phyloP scores from a whole-genome alignment of 2,113 vertebrate species.

The Climacteris rufus region DNA sequence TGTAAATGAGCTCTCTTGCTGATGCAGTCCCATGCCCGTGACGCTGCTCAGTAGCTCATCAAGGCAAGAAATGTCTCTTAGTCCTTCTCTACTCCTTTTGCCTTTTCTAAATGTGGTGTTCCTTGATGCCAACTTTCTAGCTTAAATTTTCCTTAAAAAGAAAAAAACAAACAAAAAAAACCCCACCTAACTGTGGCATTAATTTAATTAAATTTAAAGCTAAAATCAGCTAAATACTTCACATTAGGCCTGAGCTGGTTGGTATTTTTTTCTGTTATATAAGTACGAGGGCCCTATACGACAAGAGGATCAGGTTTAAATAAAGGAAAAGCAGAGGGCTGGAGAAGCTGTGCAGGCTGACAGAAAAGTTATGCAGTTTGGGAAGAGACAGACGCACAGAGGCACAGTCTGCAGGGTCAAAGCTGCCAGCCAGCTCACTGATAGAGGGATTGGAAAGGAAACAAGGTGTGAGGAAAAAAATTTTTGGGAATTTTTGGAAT shows the following conservation, averaged over 20 bases:
- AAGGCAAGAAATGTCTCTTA: neutral
- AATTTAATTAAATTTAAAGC: neutral
- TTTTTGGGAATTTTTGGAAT: no score
- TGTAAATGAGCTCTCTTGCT: neutral
- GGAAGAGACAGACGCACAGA: neutral
- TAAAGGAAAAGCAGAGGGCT: neutral
- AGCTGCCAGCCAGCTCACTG: neutral
- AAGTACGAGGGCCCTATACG: neutral
- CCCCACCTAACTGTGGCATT: neutral
- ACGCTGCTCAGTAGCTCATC: neutral
- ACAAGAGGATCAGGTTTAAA: neutral
- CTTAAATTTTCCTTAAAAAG: neutral
- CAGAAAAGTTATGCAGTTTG: neutral
- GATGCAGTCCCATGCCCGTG: neutral
- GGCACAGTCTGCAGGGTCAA: neutral
- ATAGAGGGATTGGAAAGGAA: rapidly evolving
- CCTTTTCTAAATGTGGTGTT: neutral
- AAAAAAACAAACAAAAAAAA: neutral
- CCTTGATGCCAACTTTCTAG: neutral
- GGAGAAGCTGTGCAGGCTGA: neutral
- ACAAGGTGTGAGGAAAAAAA: no score
- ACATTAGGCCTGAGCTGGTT: neutral
- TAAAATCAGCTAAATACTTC: neutral
- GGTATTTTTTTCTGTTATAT: neutral
- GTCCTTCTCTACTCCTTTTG: neutral